A percentile compares a stretch with the other conserved stretches of the same genome.
Evolutionary conservation across 2,113 vertebrate species (phyloP).

Genomic region (Plecotus auritus): DNA sequence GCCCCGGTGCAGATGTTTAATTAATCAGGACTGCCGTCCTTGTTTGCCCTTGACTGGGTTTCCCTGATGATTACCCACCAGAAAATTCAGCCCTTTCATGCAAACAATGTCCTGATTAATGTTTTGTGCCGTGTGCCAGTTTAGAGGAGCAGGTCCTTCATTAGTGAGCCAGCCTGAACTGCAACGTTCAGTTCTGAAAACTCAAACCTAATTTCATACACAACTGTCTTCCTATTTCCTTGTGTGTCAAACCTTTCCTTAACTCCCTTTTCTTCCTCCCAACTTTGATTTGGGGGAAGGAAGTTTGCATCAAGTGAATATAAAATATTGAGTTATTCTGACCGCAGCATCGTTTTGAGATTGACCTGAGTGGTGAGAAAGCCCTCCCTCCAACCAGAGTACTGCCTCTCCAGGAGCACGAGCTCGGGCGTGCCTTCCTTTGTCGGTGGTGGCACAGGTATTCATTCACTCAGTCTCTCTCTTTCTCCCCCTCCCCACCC

Average conservation of each 20-base stretch:
- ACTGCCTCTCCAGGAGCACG: fast-evolving
- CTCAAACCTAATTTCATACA: constrained; percentile 57
- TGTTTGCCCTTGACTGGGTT: constrained; percentile 77
- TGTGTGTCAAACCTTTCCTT: constrained; percentile 30
- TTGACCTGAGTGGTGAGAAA: not conserved
- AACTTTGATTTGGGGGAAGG: constrained; percentile 67
- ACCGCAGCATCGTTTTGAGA: constrained; percentile 28
- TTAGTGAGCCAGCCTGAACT: not conserved
- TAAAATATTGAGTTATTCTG: constrained; percentile 73
- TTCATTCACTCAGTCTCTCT: not conserved
- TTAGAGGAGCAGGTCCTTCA: constrained; percentile 51
- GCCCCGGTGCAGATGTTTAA: constrained; percentile 74
- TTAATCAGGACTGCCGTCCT: constrained; percentile 80
- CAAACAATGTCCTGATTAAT: constrained; percentile 79
- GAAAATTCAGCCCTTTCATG: constrained; percentile 77
- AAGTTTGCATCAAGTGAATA: constrained; percentile 67
- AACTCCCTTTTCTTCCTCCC: constrained; percentile 43
- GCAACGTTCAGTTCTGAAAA: not conserved
- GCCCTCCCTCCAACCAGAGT: fast-evolving
- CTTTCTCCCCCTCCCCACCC: constrained; percentile 4
- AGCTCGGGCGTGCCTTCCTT: not conserved
- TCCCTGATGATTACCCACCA: constrained; percentile 79
- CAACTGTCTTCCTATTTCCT: constrained; percentile 22
- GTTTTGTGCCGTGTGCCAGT: constrained; percentile 57
- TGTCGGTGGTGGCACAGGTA: constrained; percentile 32